Evolutionary conservation across 2,888 invertebrate species (phyloP).

Genomic region (Troides oblongomaculatus): DNA sequence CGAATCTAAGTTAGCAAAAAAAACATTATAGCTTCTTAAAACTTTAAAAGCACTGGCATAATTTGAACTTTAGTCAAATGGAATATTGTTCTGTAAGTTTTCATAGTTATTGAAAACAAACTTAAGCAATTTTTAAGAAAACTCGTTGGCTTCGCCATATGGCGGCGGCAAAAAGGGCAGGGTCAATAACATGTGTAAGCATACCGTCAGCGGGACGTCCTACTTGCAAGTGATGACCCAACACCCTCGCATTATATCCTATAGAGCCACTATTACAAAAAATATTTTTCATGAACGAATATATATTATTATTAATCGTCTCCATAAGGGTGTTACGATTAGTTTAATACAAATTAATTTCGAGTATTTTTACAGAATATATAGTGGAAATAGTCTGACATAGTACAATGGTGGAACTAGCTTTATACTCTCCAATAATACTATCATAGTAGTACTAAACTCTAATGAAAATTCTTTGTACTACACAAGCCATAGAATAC

Average conservation of each 20-base stretch:
- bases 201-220: conserved; percentile 68
- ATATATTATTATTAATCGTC: neutral
- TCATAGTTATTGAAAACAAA: conserved; percentile 28
- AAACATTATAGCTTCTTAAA: no score
- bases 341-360: no score
- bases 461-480: no score
- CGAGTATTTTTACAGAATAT: no score
- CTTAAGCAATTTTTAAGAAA: conserved; percentile 43
- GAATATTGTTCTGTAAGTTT: conserved; percentile 54
- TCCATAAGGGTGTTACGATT: neutral
- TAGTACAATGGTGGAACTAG: no score
- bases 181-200: conserved; percentile 75
- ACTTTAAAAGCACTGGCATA: no score
- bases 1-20: no score
- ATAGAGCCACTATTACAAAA: conserved; percentile 50
- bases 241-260: conserved; percentile 41
- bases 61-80: conserved; percentile 26
- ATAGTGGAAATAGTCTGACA: no score
- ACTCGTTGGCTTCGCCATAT: conserved; percentile 70
- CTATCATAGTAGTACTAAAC: no score
- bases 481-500: no score
- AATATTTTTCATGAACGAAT: neutral
- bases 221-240: conserved; percentile 66
- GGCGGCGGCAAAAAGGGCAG: conserved; percentile 71
- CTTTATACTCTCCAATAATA: no score